Evolutionary conservation across 1,140 invertebrate species (phyloP).

Genomic region (Drosophila oshimai): DNA sequence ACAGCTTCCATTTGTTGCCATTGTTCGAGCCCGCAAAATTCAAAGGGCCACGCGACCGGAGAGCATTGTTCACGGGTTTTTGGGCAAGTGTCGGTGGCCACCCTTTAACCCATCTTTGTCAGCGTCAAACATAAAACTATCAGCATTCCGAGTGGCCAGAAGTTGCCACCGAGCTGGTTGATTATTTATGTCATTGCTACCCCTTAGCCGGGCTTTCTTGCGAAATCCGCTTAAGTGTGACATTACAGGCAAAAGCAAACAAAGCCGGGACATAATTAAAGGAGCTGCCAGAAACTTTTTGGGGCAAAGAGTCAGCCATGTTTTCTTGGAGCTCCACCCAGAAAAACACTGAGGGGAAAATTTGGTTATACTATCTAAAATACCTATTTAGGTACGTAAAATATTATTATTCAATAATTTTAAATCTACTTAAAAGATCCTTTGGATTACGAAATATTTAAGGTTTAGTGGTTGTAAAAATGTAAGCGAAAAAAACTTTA

Average conservation of each 20-base stretch:
- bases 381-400: too few species aligned
- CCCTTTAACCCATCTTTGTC: conserved; percentile 14
- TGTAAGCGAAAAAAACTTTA: too few species aligned
- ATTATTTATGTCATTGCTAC: conserved; percentile 66
- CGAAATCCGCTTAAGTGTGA: conserved; percentile 63
- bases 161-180: conserved; percentile 22
- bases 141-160: conserved; percentile 49
- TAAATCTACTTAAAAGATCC: too few species aligned
- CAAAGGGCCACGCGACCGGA: conserved; percentile 58
- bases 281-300: conserved; percentile 6
- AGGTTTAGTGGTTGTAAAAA: too few species aligned
- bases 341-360: background rate
- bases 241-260: conserved; percentile 68
- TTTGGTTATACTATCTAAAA: too few species aligned
- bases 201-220: conserved; percentile 33
- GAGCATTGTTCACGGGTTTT: conserved; percentile 64
- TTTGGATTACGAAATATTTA: too few species aligned
- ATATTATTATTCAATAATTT: too few species aligned
- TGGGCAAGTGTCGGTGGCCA: conserved; percentile 48
- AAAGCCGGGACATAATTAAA: conserved; percentile 59
- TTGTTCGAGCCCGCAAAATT: conserved; percentile 48
- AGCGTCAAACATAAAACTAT: conserved; percentile 71
- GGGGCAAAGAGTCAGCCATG: background rate
- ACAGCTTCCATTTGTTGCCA: too few species aligned
- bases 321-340: background rate